phyloP scores from a whole-genome alignment of 2,797 vertebrate species.

The Pipistrellus pygmaeus region DNA sequence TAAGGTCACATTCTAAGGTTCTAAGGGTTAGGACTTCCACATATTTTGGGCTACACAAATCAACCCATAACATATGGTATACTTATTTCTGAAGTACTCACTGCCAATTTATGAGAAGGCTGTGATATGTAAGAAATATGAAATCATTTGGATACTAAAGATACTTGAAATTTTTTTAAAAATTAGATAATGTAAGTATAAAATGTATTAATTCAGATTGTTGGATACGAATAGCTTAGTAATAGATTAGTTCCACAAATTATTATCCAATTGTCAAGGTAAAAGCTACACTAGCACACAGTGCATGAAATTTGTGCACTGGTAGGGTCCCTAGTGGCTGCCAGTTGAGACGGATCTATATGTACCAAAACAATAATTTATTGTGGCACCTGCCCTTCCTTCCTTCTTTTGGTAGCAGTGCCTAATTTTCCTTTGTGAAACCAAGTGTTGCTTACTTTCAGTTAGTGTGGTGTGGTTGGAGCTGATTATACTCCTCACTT shows the following conservation, averaged over 20 bases:
- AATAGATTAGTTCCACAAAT: neutral
- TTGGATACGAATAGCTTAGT: neutral
- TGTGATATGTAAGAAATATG: neutral
- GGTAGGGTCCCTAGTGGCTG: too few relatives aligned
- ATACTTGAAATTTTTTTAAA: neutral
- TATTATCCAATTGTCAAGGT: neutral
- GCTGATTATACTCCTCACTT: neutral
- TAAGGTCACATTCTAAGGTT: conserved; percentile 21
- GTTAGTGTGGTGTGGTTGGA: neutral
- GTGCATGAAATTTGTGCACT: too few relatives aligned
- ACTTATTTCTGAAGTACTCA: neutral
- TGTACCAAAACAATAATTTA: neutral
- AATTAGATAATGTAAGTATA: neutral
- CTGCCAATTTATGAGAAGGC: neutral
- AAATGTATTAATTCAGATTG: conserved; percentile 3
- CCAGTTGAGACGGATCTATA: neutral
- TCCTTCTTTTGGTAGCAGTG: neutral
- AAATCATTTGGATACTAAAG: conserved; percentile 6
- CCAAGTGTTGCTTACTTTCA: neutral
- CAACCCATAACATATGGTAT: neutral
- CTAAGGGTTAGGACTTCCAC: neutral
- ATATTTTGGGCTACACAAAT: neutral
- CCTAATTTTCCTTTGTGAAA: conserved; percentile 46
- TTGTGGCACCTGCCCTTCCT: neutral
- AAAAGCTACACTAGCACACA: neutral